These are phyloP conservation scores for Heliconius hortense DNA, from an alignment of 2,888 invertebrate species.

Conservation along the genomic window DNA sequence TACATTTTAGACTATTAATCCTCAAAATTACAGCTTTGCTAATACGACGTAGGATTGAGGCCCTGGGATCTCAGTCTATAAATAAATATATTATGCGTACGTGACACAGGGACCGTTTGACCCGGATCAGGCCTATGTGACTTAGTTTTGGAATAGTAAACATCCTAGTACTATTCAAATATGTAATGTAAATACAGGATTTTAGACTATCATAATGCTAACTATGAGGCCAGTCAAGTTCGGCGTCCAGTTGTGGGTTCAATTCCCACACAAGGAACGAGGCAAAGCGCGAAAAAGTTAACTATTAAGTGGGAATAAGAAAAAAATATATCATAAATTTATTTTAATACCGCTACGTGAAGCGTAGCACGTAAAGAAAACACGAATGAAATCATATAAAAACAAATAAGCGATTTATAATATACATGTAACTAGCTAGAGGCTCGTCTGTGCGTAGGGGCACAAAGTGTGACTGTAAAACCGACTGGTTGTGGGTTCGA, in stretches of 20 bases:
- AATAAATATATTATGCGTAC: conserved; percentile 24
- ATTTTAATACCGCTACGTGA: neutral
- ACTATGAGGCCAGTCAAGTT: too few species aligned
- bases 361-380: neutral
- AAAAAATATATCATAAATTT: neutral
- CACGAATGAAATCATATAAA: neutral
- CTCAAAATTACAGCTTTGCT: too few species aligned
- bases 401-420: neutral
- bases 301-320: neutral
- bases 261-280: too few species aligned
- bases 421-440: too few species aligned
- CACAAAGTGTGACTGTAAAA: too few species aligned
- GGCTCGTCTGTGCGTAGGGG: too few species aligned
- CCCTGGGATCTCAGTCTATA: too few species aligned
- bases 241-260: too few species aligned
- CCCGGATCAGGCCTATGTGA: conserved; percentile 18
- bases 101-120: conserved; percentile 14
- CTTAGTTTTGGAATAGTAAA: conserved; percentile 3
- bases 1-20: too few species aligned
- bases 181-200: neutral
- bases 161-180: conserved; percentile 8
- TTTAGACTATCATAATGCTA: neutral
- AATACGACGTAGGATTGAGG: too few species aligned
- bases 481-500: too few species aligned
- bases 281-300: too few species aligned